Base-by-base conservation (phyloP, 1,140 invertebrate genomes). In the Leptoteleia sp. region DNA sequence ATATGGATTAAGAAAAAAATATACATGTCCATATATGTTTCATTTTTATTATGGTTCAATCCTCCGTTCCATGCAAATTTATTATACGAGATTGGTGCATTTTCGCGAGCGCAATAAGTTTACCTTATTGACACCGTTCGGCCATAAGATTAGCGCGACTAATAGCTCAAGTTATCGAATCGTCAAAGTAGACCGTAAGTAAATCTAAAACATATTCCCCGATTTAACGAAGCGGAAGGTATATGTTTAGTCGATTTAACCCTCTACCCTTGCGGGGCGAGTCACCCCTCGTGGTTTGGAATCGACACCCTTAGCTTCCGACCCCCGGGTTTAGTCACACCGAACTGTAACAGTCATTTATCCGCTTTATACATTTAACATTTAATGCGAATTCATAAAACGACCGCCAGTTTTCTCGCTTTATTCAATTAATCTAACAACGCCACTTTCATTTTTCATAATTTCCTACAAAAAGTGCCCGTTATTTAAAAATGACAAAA, bases 231-330 rank as follows among this genome's bases (percentile, higher is more conserved):
- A 87, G 79, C 83, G 85, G 81, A 87, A 86, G 84, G 83, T 86
- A 87, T 85, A 86, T 85, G 84, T 86, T 87, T 87, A 86, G 84
- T 87, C 83, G 84, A 87, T 87, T 87, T 87, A 87, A 79, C 52
- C 64, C 65, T 61, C 70, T 50, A 75, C 71, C 79, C 70, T 71
- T 42, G 59, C 43, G 45, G 48, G 59, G 11, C 62, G 25, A 75
- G 77, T 47, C 59, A 75, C 68, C 79, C 79, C 43, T 80, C 72
- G 80, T 55, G 70, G 75, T 78, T 62, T 67, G 62, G 71, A 70
- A 3, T 62, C 79, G 64, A 72, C 76, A 72, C 76, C 61, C 79
- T 76, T 59, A 59, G 70, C 48, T 75, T 76, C 57, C 61, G 61
- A 65, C 77, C 67, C 64, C 37, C 22, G 22, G 50, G 67, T 80